Conservation (phyloP, 2,888 invertebrate species). For the Eilema sororculum region DNA sequence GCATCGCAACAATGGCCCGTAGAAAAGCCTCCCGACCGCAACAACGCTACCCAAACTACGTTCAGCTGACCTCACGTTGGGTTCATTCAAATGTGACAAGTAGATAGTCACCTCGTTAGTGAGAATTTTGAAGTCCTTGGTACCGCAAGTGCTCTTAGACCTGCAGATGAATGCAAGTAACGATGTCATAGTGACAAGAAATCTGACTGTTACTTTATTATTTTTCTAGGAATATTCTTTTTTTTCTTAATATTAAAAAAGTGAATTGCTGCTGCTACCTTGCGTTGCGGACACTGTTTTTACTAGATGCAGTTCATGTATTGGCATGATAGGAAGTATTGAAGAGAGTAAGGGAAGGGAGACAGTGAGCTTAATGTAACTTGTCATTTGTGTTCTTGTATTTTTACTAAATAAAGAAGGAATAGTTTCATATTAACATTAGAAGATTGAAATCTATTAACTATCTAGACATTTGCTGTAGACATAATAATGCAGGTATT, state of each 20-base stretch:
- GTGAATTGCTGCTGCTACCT: no score
- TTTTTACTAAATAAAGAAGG: no score
- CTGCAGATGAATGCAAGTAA: conserved; percentile 34
- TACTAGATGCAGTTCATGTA: no score
- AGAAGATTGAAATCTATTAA: no score
- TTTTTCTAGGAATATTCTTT: background rate
- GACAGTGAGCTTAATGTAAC: no score
- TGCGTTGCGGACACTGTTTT: no score
- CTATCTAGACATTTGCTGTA: no score
- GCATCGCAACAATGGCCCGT: conserved; percentile 44
- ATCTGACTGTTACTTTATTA: background rate
- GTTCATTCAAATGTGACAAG: conserved; percentile 67
- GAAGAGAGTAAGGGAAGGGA: no score
- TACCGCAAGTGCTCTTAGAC: conserved; percentile 57
- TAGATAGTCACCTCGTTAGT: conserved; percentile 70
- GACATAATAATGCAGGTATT: no score
- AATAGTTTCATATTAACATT: no score
- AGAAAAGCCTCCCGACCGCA: conserved; percentile 39
- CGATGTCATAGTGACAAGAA: conserved; percentile 28
- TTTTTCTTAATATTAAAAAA: background rate
- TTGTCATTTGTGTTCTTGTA: no score
- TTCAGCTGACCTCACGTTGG: conserved; percentile 60
- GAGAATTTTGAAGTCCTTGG: conserved; percentile 55
- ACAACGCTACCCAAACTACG: conserved; percentile 41
- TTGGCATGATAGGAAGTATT: no score